Evolutionary conservation across 2,797 vertebrate genomes (phyloP).

Genomic region (Trichosurus vulpecula): DNA sequence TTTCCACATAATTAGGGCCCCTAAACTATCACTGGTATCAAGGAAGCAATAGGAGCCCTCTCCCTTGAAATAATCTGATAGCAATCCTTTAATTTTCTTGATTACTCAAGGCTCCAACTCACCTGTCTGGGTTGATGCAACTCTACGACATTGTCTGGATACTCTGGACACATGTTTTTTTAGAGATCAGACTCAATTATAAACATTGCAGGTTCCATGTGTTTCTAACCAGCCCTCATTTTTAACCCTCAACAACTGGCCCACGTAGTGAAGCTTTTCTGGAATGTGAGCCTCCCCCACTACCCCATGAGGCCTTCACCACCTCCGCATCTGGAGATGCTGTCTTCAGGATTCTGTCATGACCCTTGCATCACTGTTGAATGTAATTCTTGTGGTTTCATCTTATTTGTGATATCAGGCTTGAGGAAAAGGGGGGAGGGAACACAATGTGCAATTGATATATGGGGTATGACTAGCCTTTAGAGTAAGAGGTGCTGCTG

Average conservation of each 20-base stretch:
- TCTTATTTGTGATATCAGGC: neutral
- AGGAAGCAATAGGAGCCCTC: neutral
- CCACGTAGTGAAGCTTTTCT: neutral
- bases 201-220: neutral
- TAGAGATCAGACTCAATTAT: neutral
- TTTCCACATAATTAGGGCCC: neutral
- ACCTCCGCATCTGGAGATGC: neutral
- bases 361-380: neutral
- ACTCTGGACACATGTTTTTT: neutral
- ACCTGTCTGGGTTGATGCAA: neutral
- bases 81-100: neutral
- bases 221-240: neutral
- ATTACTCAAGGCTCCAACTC: neutral
- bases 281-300: neutral
- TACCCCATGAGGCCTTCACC: neutral
- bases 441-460: neutral
- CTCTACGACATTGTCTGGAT: neutral
- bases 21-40: neutral
- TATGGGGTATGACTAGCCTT: neutral
- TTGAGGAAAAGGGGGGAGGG: neutral
- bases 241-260: neutral
- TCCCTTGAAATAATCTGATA: neutral
- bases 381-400: neutral
- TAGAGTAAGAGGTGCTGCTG: neutral
- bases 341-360: constrained; percentile 24